These are phyloP conservation scores for Dicyrtoma fusca DNA, from an alignment of 2,888 invertebrate species.

Conservation along the genomic window DNA sequence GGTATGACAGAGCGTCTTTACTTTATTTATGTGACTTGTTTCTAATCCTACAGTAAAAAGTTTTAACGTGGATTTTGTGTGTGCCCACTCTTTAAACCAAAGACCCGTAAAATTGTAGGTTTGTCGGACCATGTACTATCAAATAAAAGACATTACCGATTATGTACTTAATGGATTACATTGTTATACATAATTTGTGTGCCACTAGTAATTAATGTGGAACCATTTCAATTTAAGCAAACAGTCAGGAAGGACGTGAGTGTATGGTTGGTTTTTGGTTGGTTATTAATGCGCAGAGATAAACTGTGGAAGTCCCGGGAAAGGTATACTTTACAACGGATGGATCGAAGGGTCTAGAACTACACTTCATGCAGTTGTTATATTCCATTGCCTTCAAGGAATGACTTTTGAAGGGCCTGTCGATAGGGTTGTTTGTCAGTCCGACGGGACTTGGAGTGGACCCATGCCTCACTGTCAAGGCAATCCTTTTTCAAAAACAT, in stretches of 20 bases:
- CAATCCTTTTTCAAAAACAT: constrained; percentile 32
- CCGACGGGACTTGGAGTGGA: constrained; percentile 64
- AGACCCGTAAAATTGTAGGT: too few species aligned
- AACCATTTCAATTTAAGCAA: too few species aligned
- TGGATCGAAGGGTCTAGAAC: constrained; percentile 64
- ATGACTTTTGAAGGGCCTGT: constrained; percentile 61
- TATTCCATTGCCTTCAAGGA: constrained; percentile 63
- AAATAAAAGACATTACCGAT: too few species aligned
- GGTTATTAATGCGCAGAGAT: constrained; percentile 61
- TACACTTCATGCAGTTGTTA: constrained; percentile 63
- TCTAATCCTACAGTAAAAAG: too few species aligned
- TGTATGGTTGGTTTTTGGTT: too few species aligned
- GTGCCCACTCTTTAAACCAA: too few species aligned
- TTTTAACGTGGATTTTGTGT: too few species aligned
- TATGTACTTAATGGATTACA: too few species aligned
- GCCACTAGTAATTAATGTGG: too few species aligned
- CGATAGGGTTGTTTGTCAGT: constrained; percentile 62
- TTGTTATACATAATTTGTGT: too few species aligned
- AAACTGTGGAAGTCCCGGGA: constrained; percentile 64
- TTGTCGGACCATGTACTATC: too few species aligned
- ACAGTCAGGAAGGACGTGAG: too few species aligned
- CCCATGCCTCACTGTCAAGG: constrained; percentile 63
- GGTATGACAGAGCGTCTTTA: constrained; percentile 64
- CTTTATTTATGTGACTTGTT: constrained; percentile 1
- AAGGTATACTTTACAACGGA: constrained; percentile 63